phyloP scores from a whole-genome alignment of 2,797 vertebrate genomes.

The Hydrocynus forskahlii region DNA sequence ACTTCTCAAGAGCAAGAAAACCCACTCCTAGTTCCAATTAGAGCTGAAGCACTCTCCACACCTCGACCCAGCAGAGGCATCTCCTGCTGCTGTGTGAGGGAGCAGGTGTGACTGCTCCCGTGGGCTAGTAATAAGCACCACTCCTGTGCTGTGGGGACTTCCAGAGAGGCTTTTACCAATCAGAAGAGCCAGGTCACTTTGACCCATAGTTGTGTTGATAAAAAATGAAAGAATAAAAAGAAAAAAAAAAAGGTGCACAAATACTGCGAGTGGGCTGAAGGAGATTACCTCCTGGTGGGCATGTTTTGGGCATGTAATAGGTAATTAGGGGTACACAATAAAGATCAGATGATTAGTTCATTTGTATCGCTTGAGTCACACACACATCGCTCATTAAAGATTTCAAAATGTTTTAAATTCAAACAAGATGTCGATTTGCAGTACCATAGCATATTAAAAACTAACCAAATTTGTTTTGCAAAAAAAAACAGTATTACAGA shows the following conservation, averaged over 20 bases:
- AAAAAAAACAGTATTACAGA: too few relatives aligned
- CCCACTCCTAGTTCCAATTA: slow-evolving; percentile 51
- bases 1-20: slow-evolving; percentile 19
- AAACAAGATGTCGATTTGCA: too few relatives aligned
- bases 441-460: too few relatives aligned
- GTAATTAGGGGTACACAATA: not conserved
- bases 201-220: slow-evolving; percentile 1
- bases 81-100: slow-evolving; percentile 20
- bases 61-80: slow-evolving; percentile 18
- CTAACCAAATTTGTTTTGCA: too few relatives aligned
- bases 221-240: not conserved
- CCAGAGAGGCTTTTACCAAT: slow-evolving; percentile 36
- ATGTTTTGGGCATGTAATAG: not conserved
- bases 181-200: slow-evolving; percentile 32
- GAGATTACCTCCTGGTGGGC: not conserved
- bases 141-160: slow-evolving; percentile 18
- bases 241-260: not conserved
- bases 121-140: slow-evolving; percentile 44
- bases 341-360: not conserved
- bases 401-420: too few relatives aligned
- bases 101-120: slow-evolving; percentile 45
- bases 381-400: too few relatives aligned
- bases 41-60: slow-evolving; percentile 29
- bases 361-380: not conserved
- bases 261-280: not conserved